These are phyloP conservation scores for Chrysolophus pictus DNA, from an alignment of 2,797 vertebrate genomes.

Conservation along the genomic window DNA sequence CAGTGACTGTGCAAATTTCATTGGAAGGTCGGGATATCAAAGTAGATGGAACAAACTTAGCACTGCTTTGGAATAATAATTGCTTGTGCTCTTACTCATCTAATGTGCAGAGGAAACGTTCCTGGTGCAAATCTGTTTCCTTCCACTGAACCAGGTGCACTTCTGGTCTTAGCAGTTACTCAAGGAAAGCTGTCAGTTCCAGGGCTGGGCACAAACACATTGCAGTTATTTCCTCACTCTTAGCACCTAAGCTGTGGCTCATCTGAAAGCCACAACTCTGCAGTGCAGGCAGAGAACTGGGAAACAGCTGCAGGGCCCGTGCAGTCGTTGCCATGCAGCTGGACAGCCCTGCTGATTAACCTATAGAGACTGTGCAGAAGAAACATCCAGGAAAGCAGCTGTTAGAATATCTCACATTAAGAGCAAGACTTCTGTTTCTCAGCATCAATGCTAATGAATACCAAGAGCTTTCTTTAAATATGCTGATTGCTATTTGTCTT, in stretches of 20 bases:
- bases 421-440: not conserved
- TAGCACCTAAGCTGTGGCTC: no score
- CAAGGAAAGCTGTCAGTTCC: no score
- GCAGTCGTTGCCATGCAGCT: not conserved
- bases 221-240: not conserved
- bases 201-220: no score
- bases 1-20: not conserved
- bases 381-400: not conserved
- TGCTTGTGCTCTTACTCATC: no score
- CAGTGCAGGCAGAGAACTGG: not conserved
- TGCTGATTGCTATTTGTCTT: rapidly evolving
- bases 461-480: not conserved
- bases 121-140: no score
- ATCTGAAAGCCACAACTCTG: not conserved
- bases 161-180: no score
- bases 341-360: not conserved
- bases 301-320: not conserved
- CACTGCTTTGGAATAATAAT: not conserved
- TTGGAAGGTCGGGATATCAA: not conserved
- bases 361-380: not conserved
- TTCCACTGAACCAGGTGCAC: no score
- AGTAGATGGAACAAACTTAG: not conserved
- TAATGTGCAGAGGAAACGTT: no score
- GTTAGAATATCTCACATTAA: not conserved
- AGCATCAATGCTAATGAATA: not conserved